Conservation (phyloP, 2,888 invertebrate genomes). For the Schizotus pectinicornis region DNA sequence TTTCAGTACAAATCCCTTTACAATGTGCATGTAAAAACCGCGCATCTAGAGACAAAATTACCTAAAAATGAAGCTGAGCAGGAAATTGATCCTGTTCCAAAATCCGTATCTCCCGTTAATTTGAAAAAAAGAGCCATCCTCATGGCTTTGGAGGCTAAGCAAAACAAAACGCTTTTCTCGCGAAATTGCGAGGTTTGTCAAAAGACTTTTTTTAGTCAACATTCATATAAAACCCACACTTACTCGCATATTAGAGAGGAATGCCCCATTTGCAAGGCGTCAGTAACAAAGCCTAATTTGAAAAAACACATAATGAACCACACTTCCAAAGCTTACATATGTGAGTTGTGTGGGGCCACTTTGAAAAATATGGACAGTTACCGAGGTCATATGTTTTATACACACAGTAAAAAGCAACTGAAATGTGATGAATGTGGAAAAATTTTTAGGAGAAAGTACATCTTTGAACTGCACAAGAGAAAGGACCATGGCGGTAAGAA, state of each 20-base stretch:
- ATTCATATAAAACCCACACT: conserved; percentile 31
- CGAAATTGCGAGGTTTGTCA: background rate
- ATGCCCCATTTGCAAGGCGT: conserved; percentile 46
- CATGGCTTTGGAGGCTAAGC: background rate
- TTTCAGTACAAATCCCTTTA: conserved; percentile 18
- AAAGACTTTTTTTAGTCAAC: background rate
- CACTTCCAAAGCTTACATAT: conserved; percentile 41
- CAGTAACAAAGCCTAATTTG: conserved; percentile 43
- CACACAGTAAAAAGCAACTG: conserved; percentile 51
- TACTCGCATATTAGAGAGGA: conserved; percentile 42
- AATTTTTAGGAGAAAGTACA: conserved; percentile 57
- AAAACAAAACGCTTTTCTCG: conserved; percentile 19
- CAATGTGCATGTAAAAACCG: conserved; percentile 8
- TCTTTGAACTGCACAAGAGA: conserved; percentile 39
- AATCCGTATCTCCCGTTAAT: background rate
- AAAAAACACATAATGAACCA: conserved; percentile 46
- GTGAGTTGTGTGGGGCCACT: conserved; percentile 48
- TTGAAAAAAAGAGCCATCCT: background rate
- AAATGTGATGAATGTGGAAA: conserved; percentile 48
- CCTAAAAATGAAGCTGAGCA: background rate
- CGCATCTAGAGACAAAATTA: background rate
- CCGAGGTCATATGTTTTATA: conserved; percentile 8
- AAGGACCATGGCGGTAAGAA: conserved; percentile 38
- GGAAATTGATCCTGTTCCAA: background rate
- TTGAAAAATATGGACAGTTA: conserved; percentile 5